Percentiles rank a stretch among this genome's conserved stretches.
Conservation (phyloP, 2,888 invertebrate species). For the Digitonthophagus gazella region DNA sequence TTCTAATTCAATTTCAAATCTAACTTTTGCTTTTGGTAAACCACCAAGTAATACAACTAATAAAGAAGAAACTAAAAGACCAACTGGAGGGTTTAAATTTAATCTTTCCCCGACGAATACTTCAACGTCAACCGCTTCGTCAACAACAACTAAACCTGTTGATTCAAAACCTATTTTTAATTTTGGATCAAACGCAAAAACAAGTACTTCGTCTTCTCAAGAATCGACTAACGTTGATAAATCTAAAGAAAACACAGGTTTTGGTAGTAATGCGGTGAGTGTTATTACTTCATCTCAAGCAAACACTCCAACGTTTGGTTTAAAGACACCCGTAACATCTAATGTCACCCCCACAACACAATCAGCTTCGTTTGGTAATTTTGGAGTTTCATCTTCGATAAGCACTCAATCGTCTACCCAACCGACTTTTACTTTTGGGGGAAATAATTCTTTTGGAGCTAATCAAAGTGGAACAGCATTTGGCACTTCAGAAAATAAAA, state of each 20-base stretch:
- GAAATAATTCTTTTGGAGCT: background rate
- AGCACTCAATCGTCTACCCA: background rate
- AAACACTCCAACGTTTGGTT: background rate
- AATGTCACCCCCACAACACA: background rate
- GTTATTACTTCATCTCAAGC: no score
- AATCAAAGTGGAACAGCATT: background rate
- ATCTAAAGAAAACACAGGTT: background rate
- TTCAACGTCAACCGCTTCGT: background rate
- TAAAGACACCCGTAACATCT: background rate
- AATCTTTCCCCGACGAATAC: conserved; percentile 10
- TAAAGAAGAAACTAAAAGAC: background rate
- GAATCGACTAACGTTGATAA: background rate
- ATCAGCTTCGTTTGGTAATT: background rate
- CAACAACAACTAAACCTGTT: conserved; percentile 2
- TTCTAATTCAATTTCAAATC: background rate
- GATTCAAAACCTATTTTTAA: background rate
- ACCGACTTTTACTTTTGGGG: background rate
- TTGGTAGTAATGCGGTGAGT: background rate
- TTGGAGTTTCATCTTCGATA: background rate
- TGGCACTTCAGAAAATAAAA: conserved; percentile 15
- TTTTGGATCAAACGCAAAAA: conserved; percentile 2
- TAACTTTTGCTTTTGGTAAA: conserved; percentile 2
- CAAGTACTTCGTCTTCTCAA: background rate
- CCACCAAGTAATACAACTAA: background rate
- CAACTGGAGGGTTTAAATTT: conserved; percentile 6